Evolutionary conservation across 2,797 vertebrate species (phyloP).

Genomic region (Danio tinwini): DNA sequence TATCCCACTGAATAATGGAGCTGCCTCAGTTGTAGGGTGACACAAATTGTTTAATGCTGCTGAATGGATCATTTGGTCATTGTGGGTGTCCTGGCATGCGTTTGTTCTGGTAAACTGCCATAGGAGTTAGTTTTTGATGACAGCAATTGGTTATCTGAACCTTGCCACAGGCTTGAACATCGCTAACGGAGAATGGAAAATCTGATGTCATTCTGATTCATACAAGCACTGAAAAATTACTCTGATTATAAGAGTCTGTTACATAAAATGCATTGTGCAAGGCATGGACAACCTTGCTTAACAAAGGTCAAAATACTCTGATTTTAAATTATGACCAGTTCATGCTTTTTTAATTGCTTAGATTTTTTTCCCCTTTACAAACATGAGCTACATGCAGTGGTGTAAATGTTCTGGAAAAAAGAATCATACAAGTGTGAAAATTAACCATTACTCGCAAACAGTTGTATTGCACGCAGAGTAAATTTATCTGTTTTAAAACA

Average conservation of each 20-base stretch:
- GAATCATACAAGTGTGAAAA: too few relatives aligned
- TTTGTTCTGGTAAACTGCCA: conserved; percentile 67
- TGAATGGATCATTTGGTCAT: conserved; percentile 47
- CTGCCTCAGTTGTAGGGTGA: conserved; percentile 28
- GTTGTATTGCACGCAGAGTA: too few relatives aligned
- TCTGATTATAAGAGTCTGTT: conserved; percentile 46
- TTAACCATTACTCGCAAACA: too few relatives aligned
- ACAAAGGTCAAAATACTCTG: neutral
- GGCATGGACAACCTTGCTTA: neutral
- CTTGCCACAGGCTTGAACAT: conserved; percentile 66
- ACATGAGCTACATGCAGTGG: too few relatives aligned
- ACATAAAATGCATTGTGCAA: conserved; percentile 40
- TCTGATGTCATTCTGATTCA: conserved; percentile 59
- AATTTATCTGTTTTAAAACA: too few relatives aligned
- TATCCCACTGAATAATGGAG: neutral
- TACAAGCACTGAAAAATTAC: conserved; percentile 27
- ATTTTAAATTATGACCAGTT: neutral
- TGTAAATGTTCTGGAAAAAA: too few relatives aligned
- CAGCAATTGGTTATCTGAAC: conserved; percentile 52
- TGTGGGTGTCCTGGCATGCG: conserved; percentile 48
- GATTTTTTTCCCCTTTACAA: neutral
- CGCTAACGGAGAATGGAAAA: conserved; percentile 71
- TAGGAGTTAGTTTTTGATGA: conserved; percentile 54
- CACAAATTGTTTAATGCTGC: conserved; percentile 44
- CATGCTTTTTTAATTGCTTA: neutral